Evolutionary conservation across 2,888 invertebrate genomes (phyloP), one percentile per base, ranked within the genome.

Genomic region (Tenthredo amoena): DNA sequence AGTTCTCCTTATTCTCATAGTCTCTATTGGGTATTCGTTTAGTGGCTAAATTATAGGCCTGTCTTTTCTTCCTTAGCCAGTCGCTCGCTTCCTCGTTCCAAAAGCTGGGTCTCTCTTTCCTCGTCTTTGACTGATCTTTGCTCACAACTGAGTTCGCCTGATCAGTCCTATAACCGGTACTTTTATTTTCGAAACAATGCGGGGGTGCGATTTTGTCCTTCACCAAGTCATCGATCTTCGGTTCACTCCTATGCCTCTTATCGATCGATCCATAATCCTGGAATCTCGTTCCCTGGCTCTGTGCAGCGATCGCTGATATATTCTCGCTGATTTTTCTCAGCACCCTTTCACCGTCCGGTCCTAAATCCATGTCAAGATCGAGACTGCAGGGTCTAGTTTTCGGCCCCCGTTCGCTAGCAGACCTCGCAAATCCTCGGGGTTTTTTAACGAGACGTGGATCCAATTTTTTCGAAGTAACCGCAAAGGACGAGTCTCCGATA

Each of bases 391-490:
- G 72, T 65, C 68, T 21, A 21, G 18, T 84, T 88, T 87, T 83
- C 62, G 83, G 55, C 26, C 76, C 47, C 47, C 91, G 89, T 81
- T 92, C 93, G 31, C 91, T 92, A 1, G 89, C 88, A 0, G 92
- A 89, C 86, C 92, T 89, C 34, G 88, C 87, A 68, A 93, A 93
- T 0, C 91, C 91, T 9, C 86, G 84, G 0, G 93, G 93, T 83
- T 90, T 92, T 84, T 90, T 92, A 84, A 93, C 91, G 9, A 89
- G 65, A 2, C 89, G 87, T 0, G 92, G 92, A 89, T 93, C 89
- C 79, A 93, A 91, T 89, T 95, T 95, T 3, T 93, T 93, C 0
- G 95, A 95, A 12, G 95, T 95, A n/a, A 95, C 92, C 18, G 95
- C 91, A 68, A 95, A 93, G 81, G 95, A 95, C 43, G 94, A 91